Evolutionary conservation across 2,888 invertebrate species (phyloP), one percentile per base, ranked within the genome.

Genomic region (Drosophila birchii): DNA sequence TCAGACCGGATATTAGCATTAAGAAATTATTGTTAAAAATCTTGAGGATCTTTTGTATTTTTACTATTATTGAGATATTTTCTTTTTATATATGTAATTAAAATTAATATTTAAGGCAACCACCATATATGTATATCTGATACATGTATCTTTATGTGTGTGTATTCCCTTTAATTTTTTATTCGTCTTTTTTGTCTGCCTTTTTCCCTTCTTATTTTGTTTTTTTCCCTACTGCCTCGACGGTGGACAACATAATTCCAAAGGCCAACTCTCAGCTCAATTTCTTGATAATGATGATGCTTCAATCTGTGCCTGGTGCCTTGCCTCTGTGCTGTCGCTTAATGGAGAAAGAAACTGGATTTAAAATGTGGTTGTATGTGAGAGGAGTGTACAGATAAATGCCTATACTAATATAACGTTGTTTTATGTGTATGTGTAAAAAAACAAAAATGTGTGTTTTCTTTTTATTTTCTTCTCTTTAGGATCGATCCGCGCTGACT

Each of bases 401-500:
- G 23, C 59, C 60, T 29, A 8, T 9, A 32, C n/a, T 18, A 58
- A 32, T 18, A 34, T 36, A 51, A 53, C 36, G 16, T 36, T 9
- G 11, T 11, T 29, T 7, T 49, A 45, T 53, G 45, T 53, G 45
- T 64, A 47, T 57, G 69, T 49, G 34, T 60, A 36, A 18, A 36
- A 54, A 54, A 64, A 75, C 69, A 38, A 82, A 60, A 79, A 74
- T 44, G 26, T 62, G n/a, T 53, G 36, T 53, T 51, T 20, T 9
- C 20, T 51, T 58, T 74, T 59, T 62, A 23, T 56, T 67, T 68
- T 49, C 23, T 53, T 39, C 43, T 53, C 59, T 73, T 58, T 54
- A 59, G 60, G 51, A 71, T 75, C 64, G 73, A 76, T 79, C 62
- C 73, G 73, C 78, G 73, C 78, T 75, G 81, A 83, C 84, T 85